These are phyloP conservation scores for Hydrolagus colliei DNA, from an alignment of 2,797 vertebrate species.

Conservation along the genomic window DNA sequence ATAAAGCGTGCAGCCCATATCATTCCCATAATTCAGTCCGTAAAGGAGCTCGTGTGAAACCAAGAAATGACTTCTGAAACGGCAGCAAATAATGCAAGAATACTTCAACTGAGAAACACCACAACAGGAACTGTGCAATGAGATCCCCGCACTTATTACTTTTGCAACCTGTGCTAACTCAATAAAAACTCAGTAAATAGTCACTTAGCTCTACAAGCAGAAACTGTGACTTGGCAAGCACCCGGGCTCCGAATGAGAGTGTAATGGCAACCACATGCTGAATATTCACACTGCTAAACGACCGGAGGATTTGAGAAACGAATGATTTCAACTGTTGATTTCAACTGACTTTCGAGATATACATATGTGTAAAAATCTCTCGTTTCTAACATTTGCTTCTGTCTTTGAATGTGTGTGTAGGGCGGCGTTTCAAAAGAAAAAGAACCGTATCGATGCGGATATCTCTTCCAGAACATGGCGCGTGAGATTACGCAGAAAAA, in stretches of 20 bases:
- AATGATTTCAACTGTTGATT: not conserved
- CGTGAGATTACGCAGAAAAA: no score
- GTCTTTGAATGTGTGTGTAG: no score
- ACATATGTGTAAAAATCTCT: not conserved
- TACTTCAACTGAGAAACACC: not conserved
- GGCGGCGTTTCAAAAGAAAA: no score
- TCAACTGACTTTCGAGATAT: not conserved
- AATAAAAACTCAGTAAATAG: not conserved
- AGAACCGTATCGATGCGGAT: no score
- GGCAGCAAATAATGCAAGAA: not conserved
- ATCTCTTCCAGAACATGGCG: no score
- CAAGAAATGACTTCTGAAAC: no score
- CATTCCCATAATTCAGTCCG: no score
- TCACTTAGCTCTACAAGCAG: not conserved
- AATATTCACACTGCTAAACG: not conserved
- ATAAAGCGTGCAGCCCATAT: no score
- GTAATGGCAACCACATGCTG: slow-evolving; percentile 1
- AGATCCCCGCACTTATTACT: not conserved
- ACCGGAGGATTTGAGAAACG: not conserved
- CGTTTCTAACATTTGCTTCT: not conserved
- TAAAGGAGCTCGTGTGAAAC: no score
- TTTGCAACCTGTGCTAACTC: not conserved
- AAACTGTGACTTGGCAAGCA: not conserved
- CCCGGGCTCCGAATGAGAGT: not conserved
- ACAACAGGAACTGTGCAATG: not conserved